Evolutionary conservation across 2,113 vertebrate species (phyloP).

Genomic region (Telmatochromis sp.): DNA sequence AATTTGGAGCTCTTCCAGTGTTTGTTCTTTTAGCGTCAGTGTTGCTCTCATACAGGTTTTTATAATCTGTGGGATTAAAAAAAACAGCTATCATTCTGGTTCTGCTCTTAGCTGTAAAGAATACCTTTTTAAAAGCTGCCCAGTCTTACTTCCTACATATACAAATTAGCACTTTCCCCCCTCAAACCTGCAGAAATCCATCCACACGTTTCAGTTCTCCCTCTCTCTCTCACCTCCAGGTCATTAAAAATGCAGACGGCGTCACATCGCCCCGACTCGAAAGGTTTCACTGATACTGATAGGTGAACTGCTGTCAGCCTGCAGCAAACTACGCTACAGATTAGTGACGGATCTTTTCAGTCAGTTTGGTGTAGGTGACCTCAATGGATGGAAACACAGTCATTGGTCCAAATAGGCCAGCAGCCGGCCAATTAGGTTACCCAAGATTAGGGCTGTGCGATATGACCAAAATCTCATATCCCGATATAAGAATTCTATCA

Average conservation of each 20-base stretch:
- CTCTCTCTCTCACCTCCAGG: neutral
- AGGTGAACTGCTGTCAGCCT: neutral
- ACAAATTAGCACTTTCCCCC: neutral
- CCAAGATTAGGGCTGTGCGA: neutral
- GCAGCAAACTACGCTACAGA: neutral
- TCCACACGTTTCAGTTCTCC: neutral
- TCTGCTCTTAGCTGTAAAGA: neutral
- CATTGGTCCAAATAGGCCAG: neutral
- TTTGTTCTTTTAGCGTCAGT: neutral
- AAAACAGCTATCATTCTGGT: neutral
- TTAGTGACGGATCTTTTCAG: neutral
- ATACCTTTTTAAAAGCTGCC: neutral
- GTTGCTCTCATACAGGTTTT: accelerated
- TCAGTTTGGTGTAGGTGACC: neutral
- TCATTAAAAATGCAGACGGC: neutral
- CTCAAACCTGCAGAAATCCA: neutral
- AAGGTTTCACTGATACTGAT: neutral
- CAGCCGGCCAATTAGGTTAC: neutral
- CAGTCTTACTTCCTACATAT: neutral
- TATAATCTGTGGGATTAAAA: neutral
- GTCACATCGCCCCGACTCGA: neutral
- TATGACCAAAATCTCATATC: no score
- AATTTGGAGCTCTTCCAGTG: neutral
- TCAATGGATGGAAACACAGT: neutral
- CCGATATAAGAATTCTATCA: no score